Evolutionary conservation across 2,113 vertebrate species (phyloP), one percentile per base, ranked within the genome.

Genomic region (Myotis brandtii): DNA sequence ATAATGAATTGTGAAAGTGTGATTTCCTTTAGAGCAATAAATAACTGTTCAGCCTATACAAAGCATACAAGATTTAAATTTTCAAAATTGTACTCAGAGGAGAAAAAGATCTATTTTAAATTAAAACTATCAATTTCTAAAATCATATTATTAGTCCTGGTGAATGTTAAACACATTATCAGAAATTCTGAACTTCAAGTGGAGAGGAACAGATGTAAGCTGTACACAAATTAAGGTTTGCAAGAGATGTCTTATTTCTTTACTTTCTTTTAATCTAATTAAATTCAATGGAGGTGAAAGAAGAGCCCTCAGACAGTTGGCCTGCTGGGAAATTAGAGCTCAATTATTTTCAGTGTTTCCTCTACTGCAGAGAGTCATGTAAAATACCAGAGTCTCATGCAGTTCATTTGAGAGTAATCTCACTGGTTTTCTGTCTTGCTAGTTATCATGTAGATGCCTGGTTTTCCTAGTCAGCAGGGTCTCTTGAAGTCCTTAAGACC

Each of bases 21-120:
- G 43, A 52, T 91, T 85, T 92, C 34, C n/a, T 94, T 92, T 48
- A 87, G 34, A 95, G n/a, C 5, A 93, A 92, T 92, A 89, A 79
- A 86, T 87, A 96, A 30, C 37, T 66, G 52, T 93, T 75, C 0
- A 89, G 13, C 93, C 23, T 77, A 80, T 48, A 20, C 3, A 96
- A 72, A 91, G 1, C 37, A 59, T 69, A 16, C 5, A 89, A 81
- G 21, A 2, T 66, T 81, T 89, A 70, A 62, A 64, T 89, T 9
- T 86, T 93, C 84, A 34, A 92, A 86, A 73, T 37, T 82, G 2
- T 32, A 85, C 11, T 81, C 87, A 88, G 40, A 86, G 46, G 54
- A 70, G 27, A 12, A 73, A 84, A 5, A 73, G 59, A 59, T 52
- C 2, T 80, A 77, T 59, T 94, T 83, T 94, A 94, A 30, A 85